Evolutionary conservation across 2,113 vertebrate genomes (phyloP).

Genomic region (Lepus timidus): DNA sequence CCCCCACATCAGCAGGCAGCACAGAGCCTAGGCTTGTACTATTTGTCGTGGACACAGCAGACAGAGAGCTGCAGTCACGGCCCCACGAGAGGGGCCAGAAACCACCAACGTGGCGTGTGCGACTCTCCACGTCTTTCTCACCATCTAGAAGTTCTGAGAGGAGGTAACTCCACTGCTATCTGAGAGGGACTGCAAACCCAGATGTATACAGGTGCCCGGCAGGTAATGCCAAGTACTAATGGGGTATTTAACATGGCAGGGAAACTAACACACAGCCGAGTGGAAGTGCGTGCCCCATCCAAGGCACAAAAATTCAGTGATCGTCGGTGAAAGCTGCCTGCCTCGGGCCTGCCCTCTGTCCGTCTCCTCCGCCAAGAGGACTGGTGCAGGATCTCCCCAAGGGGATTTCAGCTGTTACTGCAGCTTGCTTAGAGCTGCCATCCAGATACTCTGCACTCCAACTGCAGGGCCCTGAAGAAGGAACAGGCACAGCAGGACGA

Average conservation of each 20-base stretch:
- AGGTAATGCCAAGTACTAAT: neutral
- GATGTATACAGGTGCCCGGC: neutral
- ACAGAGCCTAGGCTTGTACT: no score
- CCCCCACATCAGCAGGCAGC: neutral
- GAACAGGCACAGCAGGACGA: neutral
- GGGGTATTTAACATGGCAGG: no score
- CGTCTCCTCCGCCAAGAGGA: neutral
- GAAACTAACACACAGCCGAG: neutral
- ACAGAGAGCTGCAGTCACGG: rapidly evolving
- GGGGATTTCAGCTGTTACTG: no score
- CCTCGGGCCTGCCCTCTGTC: neutral
- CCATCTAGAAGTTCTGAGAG: neutral
- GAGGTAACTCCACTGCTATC: neutral
- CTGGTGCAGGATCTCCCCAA: neutral
- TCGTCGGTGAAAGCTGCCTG: neutral
- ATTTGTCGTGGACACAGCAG: neutral
- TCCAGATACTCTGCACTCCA: no score
- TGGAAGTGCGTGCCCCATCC: rapidly evolving
- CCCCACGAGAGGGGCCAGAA: neutral
- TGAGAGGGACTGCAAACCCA: neutral
- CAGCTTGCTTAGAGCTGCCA: neutral
- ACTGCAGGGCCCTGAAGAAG: neutral
- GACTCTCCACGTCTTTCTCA: neutral
- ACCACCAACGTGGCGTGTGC: neutral
- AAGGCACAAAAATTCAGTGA: neutral